Conservation (phyloP, 2,113 vertebrate species). For the Pithys albifrons region DNA sequence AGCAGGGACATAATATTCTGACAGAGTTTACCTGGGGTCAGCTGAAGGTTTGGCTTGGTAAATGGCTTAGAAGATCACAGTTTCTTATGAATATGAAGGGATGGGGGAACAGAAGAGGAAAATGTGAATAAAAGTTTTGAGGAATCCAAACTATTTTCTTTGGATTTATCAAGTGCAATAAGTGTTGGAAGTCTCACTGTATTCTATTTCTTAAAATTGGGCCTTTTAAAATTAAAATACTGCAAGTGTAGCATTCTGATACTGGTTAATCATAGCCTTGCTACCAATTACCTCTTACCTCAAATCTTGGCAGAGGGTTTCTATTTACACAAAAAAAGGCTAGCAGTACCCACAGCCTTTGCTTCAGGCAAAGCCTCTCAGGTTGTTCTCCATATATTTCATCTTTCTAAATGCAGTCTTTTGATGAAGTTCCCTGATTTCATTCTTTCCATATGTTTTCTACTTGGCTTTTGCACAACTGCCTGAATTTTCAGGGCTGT, state of each 20-base stretch:
- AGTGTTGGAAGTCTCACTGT: neutral
- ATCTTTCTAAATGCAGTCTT: neutral
- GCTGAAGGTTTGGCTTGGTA: neutral
- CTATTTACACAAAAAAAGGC: neutral
- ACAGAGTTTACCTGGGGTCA: neutral
- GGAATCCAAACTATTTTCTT: neutral
- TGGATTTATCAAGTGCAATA: neutral
- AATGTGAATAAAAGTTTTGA: neutral
- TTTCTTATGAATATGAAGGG: neutral
- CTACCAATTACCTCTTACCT: neutral
- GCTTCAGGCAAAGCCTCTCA: neutral
- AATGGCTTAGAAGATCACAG: neutral
- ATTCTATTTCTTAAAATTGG: neutral
- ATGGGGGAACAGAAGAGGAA: neutral
- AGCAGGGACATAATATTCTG: neutral
- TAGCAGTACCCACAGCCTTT: neutral
- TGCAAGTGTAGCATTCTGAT: neutral
- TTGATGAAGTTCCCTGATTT: conserved; percentile 8
- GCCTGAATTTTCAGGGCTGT: neutral
- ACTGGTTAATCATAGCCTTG: neutral
- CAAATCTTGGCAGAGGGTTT: neutral
- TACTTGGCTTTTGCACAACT: neutral
- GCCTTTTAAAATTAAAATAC: neutral
- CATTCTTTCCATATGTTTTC: conserved; percentile 53
- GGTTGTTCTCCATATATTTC: neutral